These are phyloP conservation scores for Lytechinus variegatus DNA, from an alignment of 35 echinoderm and acorn worm genomes.

Conservation along the genomic window DNA sequence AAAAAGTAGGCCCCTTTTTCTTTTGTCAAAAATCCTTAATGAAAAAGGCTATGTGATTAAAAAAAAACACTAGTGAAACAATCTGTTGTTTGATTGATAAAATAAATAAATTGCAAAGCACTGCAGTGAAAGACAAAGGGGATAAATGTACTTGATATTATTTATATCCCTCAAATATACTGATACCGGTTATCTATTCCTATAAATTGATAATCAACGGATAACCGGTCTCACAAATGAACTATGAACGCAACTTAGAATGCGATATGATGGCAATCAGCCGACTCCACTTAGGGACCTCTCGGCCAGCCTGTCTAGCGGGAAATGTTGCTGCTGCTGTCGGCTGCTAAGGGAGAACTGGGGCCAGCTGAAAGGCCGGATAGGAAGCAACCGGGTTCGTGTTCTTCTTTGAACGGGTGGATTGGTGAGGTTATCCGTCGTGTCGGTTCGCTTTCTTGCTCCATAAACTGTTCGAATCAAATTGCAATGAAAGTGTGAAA, in stretches of 20 bases:
- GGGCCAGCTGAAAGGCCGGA: slow-evolving; percentile 47
- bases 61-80: background rate
- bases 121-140: background rate
- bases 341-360: slow-evolving; percentile 31
- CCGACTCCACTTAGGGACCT: slow-evolving; percentile 31
- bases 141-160: no score
- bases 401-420: background rate
- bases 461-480: background rate
- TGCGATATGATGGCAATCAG: background rate
- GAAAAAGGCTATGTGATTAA: background rate
- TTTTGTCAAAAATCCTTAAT: background rate
- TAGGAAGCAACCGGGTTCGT: background rate
- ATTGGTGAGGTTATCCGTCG: background rate
- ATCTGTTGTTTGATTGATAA: background rate
- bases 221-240: background rate
- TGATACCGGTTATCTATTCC: background rate
- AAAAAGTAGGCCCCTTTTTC: no score
- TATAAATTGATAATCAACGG: background rate
- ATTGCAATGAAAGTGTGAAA: background rate
- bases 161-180: background rate
- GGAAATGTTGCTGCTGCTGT: slow-evolving; percentile 12
- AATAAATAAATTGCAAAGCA: background rate
- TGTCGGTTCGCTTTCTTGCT: slow-evolving; percentile 39
- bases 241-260: background rate
- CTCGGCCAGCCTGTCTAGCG: slow-evolving; percentile 24